Percentiles rank a stretch among this genome's conserved stretches.
Conservation (phyloP, 1,140 invertebrate genomes). For the Gonioctena quinquepunctata region DNA sequence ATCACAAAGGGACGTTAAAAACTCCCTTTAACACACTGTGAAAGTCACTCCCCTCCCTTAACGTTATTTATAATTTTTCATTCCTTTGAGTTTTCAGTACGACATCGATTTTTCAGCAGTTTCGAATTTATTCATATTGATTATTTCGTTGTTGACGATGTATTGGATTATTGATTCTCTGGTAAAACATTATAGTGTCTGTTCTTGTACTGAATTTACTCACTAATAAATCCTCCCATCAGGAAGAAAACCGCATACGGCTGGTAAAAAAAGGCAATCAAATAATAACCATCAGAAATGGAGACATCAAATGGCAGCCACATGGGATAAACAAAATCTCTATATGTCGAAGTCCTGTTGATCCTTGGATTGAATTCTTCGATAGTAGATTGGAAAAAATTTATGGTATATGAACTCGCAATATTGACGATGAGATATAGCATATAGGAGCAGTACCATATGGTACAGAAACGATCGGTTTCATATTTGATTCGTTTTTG, state of each 20-base stretch:
- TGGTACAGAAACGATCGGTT: not conserved
- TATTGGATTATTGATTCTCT: not conserved
- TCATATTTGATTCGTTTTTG: not conserved
- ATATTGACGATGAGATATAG: not conserved
- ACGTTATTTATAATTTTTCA: no score
- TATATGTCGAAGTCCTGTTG: not conserved
- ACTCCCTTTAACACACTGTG: no score
- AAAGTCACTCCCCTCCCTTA: no score
- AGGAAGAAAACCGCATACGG: not conserved
- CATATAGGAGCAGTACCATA: not conserved
- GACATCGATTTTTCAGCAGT: no score
- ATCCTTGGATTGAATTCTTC: not conserved
- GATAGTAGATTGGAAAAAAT: not conserved
- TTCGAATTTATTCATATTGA: no score
- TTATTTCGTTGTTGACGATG: no score
- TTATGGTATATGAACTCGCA: not conserved
- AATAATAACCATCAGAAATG: constrained; percentile 1
- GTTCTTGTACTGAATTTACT: not conserved
- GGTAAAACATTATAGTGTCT: not conserved
- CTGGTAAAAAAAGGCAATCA: constrained; percentile 1
- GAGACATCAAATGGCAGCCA: constrained; percentile 2
- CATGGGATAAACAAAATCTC: constrained; percentile 8
- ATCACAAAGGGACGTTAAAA: no score
- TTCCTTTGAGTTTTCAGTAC: no score
- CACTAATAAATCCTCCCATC: not conserved